Conservation (phyloP, 1,140 invertebrate genomes). For the Cherax quadricarinatus region DNA sequence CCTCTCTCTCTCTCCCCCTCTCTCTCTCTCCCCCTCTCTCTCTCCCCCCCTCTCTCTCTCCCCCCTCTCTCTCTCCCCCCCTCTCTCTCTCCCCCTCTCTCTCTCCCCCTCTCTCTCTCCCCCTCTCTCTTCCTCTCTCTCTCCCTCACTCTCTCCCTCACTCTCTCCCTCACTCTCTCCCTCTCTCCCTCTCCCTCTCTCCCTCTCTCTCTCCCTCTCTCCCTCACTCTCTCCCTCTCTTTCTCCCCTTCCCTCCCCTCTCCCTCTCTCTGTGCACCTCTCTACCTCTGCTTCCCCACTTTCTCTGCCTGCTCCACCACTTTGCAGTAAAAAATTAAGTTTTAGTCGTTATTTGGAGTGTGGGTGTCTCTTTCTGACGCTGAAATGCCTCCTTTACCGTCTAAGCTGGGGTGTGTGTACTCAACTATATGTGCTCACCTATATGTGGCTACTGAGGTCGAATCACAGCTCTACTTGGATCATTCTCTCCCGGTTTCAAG, state of each 20-base stretch:
- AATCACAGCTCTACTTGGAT: no score
- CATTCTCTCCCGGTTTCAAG: no score
- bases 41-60: neutral
- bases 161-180: neutral
- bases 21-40: neutral
- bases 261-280: no score
- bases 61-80: neutral
- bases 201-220: neutral
- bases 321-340: constrained; percentile 5
- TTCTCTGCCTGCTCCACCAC: neutral
- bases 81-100: neutral
- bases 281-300: no score
- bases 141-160: neutral
- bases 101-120: neutral
- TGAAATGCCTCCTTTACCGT: neutral
- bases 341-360: neutral
- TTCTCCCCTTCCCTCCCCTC: no score
- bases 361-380: neutral
- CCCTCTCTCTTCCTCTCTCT: neutral
- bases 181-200: neutral
- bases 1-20: neutral
- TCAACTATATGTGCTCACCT: no score
- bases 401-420: no score
- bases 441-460: no score
- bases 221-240: no score